Base-by-base conservation (phyloP, 2,113 vertebrate genomes). In the Phocoena sinus region DNA sequence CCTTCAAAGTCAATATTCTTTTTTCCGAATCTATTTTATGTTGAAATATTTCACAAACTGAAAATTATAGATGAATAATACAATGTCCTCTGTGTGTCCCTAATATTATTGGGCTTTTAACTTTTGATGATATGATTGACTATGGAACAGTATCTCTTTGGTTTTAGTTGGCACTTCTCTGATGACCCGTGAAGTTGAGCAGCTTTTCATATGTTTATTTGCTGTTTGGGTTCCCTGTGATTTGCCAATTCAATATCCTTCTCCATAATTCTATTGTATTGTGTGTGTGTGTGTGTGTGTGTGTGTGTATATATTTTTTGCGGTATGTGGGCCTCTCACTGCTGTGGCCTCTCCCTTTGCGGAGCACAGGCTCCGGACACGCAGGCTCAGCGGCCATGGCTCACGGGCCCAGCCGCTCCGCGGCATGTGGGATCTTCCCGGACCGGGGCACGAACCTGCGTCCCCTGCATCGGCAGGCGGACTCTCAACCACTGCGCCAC, bases 361-460 rank as follows among this genome's bases (percentile, higher is more conserved):
- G 2, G 11, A 47, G 47, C 47, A 47, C 11, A 47, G 47, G 47
- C 47, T 47, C 47, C 2, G 2, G 47, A 47, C 47, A 0, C 0
- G 2, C 47, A 47, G 47, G 47, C 47, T 12, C 47, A 47, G 47
- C 0, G 47, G 47, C 47, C 47, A 47, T 12, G 47, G 47, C 47
- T 47, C 47, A 12, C 11, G 2, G 47, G 47, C 47, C 47, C 47
- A 12, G 47, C 47, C 47, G 2, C 11, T 47, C 47, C 0, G 11
- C 11, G 11, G 47, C 11, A 47, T 12, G 47, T 12, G 47, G 47
- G 11, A 47, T 47, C 47, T 3, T 12, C 44, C 44, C 10, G 10
- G 44, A 44, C 44, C 10, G 0, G 44, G 10, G 10, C 44, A 47
- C 0, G 44, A 47, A 47, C 44, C 44, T 0, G 0, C 2, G 10